Evolutionary conservation across 2,797 vertebrate species (phyloP).

Genomic region (Scolopax bukidnonensis): DNA sequence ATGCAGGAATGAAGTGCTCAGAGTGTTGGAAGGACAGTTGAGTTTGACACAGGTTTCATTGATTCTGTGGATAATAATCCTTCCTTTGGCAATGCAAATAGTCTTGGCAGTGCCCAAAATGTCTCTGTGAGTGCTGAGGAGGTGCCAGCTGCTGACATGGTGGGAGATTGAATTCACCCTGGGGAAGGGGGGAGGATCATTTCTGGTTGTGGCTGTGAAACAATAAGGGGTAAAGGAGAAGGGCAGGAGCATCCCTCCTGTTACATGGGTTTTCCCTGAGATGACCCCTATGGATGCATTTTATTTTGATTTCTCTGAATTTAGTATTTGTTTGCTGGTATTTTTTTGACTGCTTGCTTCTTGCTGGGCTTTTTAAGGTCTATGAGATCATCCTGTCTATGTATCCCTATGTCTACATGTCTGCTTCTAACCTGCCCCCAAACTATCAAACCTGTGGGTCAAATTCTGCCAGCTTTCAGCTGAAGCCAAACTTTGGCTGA

Average conservation of each 20-base stretch:
- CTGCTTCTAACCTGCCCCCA: background rate
- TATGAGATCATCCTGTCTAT: background rate
- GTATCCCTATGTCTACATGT: too few relatives aligned
- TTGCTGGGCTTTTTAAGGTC: background rate
- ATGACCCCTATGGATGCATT: background rate
- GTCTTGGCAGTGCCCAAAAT: background rate
- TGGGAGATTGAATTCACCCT: background rate
- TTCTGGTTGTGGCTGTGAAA: background rate
- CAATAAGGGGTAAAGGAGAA: background rate
- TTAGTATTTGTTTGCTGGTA: background rate
- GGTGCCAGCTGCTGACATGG: background rate
- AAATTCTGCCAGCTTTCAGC: background rate
- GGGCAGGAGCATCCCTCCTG: background rate
- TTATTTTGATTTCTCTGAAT: background rate
- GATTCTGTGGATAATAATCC: slow-evolving; percentile 26
- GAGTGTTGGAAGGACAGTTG: slow-evolving; percentile 5
- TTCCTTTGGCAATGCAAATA: background rate
- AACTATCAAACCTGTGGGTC: background rate
- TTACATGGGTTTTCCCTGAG: background rate
- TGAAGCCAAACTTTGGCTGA: background rate
- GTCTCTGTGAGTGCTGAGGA: background rate
- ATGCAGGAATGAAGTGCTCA: background rate
- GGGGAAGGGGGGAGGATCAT: background rate
- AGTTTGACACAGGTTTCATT: slow-evolving; percentile 15
- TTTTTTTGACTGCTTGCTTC: background rate